Percentiles rank a stretch among this genome's conserved stretches.
Evolutionary conservation across 2,888 invertebrate genomes (phyloP).

Genomic region (Trichogramma dendrolimi): DNA sequence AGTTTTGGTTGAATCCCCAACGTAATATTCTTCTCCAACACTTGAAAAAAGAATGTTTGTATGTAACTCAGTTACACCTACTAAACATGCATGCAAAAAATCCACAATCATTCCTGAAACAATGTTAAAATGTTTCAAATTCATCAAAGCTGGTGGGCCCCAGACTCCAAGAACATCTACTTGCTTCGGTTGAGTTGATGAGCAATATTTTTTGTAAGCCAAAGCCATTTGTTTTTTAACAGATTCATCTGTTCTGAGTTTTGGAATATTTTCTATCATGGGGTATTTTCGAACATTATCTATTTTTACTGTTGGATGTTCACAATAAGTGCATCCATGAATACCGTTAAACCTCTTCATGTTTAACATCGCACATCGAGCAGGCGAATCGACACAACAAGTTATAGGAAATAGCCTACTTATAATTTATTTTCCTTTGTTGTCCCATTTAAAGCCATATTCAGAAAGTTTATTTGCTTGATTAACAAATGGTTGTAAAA

Average conservation of each 20-base stretch:
- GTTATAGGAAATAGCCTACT: slow-evolving; percentile 13
- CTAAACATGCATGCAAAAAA: background rate
- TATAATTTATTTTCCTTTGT: slow-evolving; percentile 9
- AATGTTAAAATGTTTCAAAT: slow-evolving; percentile 18
- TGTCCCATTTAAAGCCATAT: slow-evolving; percentile 21
- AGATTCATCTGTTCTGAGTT: background rate
- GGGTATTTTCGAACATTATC: slow-evolving; percentile 6
- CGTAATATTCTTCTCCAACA: background rate
- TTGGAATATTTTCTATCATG: background rate
- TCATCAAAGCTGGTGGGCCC: slow-evolving; percentile 16
- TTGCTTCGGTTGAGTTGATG: background rate
- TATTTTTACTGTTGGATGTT: background rate
- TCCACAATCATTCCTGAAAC: background rate
- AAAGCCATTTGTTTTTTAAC: slow-evolving; percentile 5
- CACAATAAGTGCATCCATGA: slow-evolving; percentile 26
- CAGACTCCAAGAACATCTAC: slow-evolving; percentile 10
- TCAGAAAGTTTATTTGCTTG: slow-evolving; percentile 24
- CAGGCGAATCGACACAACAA: slow-evolving; percentile 24
- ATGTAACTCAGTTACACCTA: background rate
- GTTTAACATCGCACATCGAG: slow-evolving; percentile 19
- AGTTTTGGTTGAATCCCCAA: background rate
- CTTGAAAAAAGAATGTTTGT: background rate
- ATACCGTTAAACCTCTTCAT: slow-evolving; percentile 27
- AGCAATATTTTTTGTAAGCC: background rate
- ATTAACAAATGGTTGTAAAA: slow-evolving; percentile 24